Evolutionary conservation across 2,113 vertebrate species (phyloP).

Genomic region (Cryptomyrus ogoouensis): DNA sequence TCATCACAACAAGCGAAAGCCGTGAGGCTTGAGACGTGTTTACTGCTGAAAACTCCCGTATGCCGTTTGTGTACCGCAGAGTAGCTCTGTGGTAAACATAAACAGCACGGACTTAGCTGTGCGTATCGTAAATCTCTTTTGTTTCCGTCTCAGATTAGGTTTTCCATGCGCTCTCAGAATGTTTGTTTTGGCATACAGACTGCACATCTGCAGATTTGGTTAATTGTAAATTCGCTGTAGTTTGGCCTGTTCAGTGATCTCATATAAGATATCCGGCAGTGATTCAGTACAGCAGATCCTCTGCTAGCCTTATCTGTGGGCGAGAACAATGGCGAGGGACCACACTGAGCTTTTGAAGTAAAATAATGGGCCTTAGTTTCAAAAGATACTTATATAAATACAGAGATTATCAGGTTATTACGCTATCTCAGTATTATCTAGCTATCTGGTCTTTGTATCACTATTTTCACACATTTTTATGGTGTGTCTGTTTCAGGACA

Average conservation of each 20-base stretch:
- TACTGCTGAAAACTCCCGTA: background rate
- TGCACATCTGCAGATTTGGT: background rate
- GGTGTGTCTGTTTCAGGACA: background rate
- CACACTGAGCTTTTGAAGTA: background rate
- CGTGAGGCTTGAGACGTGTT: background rate
- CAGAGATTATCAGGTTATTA: background rate
- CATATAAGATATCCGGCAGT: background rate
- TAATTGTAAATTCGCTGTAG: background rate
- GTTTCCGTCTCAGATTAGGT: background rate
- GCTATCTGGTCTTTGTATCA: background rate
- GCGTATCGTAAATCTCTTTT: background rate
- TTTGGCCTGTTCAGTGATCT: background rate
- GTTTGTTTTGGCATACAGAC: background rate
- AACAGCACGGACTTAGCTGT: background rate
- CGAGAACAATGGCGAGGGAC: background rate
- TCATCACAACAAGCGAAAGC: background rate
- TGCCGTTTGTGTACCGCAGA: background rate
- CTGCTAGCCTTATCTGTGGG: background rate
- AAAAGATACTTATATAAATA: background rate
- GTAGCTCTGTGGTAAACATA: background rate
- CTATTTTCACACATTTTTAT: background rate
- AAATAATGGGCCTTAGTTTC: background rate
- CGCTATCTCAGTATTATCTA: background rate
- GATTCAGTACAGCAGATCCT: background rate
- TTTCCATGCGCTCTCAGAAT: background rate